Evolutionary conservation across 1,140 invertebrate genomes (phyloP).

Genomic region (Heliconius hermathena): DNA sequence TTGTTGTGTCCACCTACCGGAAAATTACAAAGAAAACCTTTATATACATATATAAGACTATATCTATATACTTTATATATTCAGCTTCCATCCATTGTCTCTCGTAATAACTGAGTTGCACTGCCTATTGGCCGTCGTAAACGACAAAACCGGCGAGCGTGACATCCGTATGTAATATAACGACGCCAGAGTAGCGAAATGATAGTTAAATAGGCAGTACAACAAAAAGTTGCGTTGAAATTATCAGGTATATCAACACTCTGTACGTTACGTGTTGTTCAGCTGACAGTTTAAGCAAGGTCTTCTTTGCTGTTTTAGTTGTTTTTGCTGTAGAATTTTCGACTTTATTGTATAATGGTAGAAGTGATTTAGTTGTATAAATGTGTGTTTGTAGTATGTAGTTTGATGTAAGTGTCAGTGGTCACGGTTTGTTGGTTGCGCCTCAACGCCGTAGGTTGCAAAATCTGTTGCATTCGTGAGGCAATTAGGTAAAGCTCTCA

Average conservation of each 20-base stretch:
- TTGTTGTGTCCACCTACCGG: constrained; percentile 66
- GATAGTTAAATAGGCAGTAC: constrained; percentile 33
- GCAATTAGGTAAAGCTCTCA: constrained; percentile 45
- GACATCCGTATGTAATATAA: constrained; percentile 49
- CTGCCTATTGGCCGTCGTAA: constrained; percentile 54
- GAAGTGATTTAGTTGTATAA: constrained; percentile 21
- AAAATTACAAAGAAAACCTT: constrained; percentile 71
- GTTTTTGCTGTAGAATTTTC: constrained; percentile 2
- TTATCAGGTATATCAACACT: constrained; percentile 24
- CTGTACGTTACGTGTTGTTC: constrained; percentile 41
- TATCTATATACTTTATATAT: constrained; percentile 42
- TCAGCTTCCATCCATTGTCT: constrained; percentile 55
- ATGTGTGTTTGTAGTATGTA: constrained; percentile 20
- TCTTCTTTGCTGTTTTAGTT: constrained; percentile 20
- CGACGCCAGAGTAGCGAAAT: constrained; percentile 42
- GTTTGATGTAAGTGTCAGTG: constrained; percentile 55
- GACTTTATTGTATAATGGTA: constrained; percentile 28
- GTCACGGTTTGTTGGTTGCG: constrained; percentile 65
- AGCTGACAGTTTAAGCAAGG: constrained; percentile 32
- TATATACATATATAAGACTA: constrained; percentile 36
- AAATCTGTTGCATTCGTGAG: constrained; percentile 64
- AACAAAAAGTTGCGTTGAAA: constrained; percentile 26
- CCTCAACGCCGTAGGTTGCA: constrained; percentile 66
- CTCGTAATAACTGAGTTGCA: constrained; percentile 41
- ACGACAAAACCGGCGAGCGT: constrained; percentile 63